Evolutionary conservation across 2,113 vertebrate species (phyloP).

Genomic region (Turnix velox): DNA sequence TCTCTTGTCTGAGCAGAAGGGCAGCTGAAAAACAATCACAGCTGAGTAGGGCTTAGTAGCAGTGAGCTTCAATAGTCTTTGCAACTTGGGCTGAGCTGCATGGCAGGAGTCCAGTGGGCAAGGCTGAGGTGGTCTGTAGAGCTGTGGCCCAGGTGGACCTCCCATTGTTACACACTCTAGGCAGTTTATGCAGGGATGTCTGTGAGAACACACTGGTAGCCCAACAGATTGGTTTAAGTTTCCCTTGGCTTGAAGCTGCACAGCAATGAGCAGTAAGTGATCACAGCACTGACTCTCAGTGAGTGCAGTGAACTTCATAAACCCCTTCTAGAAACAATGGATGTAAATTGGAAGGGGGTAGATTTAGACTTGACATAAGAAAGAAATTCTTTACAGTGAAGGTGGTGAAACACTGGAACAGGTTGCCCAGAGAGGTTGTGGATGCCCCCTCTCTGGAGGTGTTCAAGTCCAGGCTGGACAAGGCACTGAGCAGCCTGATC

Average conservation of each 20-base stretch:
- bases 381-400: no score
- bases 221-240: neutral
- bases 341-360: no score
- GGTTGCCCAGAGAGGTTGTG: no score
- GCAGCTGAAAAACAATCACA: neutral
- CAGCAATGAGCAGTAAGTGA: neutral
- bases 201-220: no score
- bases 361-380: no score
- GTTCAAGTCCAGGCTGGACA: no score
- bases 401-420: no score
- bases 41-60: neutral
- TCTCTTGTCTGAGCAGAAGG: neutral
- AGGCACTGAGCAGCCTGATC: no score
- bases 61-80: neutral
- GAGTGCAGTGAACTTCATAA: neutral
- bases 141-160: neutral
- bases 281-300: neutral
- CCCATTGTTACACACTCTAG: neutral
- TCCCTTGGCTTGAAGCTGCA: neutral
- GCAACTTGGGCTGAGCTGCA: neutral
- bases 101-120: neutral
- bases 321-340: no score
- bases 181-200: neutral
- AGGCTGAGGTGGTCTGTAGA: neutral
- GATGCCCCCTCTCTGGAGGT: no score